Conservation (phyloP, 2,888 invertebrate genomes). For the Nematopogon swammerdamellus region DNA sequence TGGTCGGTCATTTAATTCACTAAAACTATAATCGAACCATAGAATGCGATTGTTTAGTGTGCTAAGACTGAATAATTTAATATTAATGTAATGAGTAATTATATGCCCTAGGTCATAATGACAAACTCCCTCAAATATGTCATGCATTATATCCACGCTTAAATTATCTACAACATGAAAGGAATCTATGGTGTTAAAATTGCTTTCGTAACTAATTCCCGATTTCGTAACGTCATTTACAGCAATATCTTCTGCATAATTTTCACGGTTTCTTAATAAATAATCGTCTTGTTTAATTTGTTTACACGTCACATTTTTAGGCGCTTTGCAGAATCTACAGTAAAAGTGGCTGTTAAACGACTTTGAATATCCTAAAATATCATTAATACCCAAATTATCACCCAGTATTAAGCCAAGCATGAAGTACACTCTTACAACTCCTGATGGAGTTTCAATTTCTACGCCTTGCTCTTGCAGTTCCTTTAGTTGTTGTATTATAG, state of each 20-base stretch:
- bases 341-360: not conserved
- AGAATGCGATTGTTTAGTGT: slow-evolving; percentile 2
- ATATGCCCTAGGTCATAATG: not conserved
- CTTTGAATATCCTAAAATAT: not conserved
- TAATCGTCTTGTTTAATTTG: not conserved
- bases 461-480: not conserved
- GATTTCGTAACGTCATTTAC: not conserved
- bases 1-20: not conserved
- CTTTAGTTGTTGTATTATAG: not conserved
- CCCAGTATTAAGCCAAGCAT: not conserved
- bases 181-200: not conserved
- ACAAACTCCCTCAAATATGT: not conserved
- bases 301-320: not conserved
- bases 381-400: not conserved
- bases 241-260: not conserved
- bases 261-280: not conserved
- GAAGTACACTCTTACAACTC: not conserved
- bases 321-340: not conserved
- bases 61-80: slow-evolving; percentile 1
- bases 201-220: not conserved
- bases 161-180: not conserved
- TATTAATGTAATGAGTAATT: not conserved
- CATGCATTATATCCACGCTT: not conserved
- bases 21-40: not conserved
- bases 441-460: not conserved